phyloP scores from a whole-genome alignment of 1,140 invertebrate genomes.

The Dendrolimus kikuchii region DNA sequence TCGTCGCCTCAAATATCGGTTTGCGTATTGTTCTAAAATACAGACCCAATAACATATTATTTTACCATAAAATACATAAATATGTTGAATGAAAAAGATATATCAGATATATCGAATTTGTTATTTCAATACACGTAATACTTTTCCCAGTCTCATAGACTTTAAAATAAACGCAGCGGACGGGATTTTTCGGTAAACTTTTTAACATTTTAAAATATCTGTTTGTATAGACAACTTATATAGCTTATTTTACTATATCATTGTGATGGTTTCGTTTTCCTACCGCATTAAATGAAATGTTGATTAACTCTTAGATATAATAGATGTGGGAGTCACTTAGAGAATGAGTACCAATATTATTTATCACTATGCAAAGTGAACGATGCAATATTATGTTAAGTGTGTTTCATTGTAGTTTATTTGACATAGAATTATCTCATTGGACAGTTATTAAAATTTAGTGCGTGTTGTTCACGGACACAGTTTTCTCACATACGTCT shows the following conservation, averaged over 20 bases:
- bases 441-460: constrained; percentile 60
- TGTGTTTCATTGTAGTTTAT: constrained; percentile 37
- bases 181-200: constrained; percentile 31
- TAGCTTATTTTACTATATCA: constrained; percentile 70
- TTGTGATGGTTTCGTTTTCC: constrained; percentile 70
- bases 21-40: too few species aligned
- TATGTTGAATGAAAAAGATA: constrained; percentile 30
- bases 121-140: constrained; percentile 17
- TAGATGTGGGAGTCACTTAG: constrained; percentile 59
- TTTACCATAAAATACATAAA: background rate
- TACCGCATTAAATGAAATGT: constrained; percentile 64
- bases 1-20: too few species aligned
- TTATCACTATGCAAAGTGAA: constrained; percentile 47
- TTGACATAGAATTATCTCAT: constrained; percentile 45
- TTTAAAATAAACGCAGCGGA: constrained; percentile 40
- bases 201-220: constrained; percentile 60
- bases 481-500: background rate
- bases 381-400: constrained; percentile 53
- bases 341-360: constrained; percentile 43
- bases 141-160: constrained; percentile 47
- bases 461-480: constrained; percentile 28
- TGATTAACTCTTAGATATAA: constrained; percentile 61
- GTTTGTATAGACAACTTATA: constrained; percentile 66
- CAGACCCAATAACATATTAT: too few species aligned
- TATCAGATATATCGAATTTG: constrained; percentile 53